A percentile compares a stretch with the other conserved stretches of the same genome.
phyloP scores from a whole-genome alignment of 2,888 invertebrate genomes.

The Nasonia oneida region DNA sequence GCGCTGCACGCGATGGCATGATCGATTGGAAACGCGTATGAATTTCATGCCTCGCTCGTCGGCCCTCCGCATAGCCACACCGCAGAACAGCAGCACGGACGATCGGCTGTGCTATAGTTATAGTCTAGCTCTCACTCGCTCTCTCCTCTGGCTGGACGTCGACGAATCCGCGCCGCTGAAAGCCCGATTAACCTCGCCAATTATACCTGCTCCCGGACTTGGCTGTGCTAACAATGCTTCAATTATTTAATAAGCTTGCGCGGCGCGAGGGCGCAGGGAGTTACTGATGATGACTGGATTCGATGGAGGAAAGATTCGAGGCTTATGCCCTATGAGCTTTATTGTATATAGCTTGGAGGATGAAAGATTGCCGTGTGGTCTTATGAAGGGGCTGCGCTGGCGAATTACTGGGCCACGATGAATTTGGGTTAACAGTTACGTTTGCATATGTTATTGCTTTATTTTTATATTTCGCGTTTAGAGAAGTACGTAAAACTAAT shows the following conservation, averaged over 20 bases:
- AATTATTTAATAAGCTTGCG: slow-evolving; percentile 13
- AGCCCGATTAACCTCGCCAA: slow-evolving; percentile 55
- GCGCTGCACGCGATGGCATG: slow-evolving; percentile 46
- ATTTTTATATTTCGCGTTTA: too few relatives aligned
- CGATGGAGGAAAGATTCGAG: too few relatives aligned
- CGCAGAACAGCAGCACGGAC: background rate
- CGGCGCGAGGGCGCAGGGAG: background rate
- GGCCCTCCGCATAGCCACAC: background rate
- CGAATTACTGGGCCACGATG: too few relatives aligned
- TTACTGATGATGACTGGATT: background rate
- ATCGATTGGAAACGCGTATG: slow-evolving; percentile 54
- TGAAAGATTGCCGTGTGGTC: too few relatives aligned
- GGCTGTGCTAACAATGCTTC: background rate
- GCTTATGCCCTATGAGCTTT: too few relatives aligned
- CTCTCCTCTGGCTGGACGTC: background rate
- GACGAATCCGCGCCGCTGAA: slow-evolving; percentile 46
- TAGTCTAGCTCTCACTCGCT: background rate
- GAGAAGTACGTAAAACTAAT: too few relatives aligned
- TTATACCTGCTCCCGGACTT: slow-evolving; percentile 48
- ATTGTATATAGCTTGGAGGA: too few relatives aligned
- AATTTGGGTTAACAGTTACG: too few relatives aligned
- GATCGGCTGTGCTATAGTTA: background rate
- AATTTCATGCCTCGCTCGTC: slow-evolving; percentile 38
- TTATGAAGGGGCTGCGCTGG: too few relatives aligned
- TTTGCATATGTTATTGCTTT: too few relatives aligned